Base-by-base conservation (phyloP, 2,797 vertebrate genomes). In the Luscinia megarhynchos region DNA sequence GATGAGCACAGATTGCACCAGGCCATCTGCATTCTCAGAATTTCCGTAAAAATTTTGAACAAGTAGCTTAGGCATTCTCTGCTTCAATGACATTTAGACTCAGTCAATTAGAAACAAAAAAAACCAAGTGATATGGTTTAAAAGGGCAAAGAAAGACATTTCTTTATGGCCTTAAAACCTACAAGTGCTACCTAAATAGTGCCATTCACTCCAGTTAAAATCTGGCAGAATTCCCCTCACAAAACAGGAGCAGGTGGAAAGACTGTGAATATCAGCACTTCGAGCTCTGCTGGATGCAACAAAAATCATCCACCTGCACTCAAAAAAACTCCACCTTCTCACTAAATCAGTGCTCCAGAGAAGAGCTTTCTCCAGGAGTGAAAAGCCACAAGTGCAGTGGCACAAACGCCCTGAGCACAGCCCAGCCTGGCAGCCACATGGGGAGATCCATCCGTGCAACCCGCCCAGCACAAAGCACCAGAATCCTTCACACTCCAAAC, bases 401-500 rank as follows among this genome's bases (percentile, higher is more conserved):
- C 91, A 85, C 38, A 22, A 50, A n/a, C 3, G 18, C 78, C 14
- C 18, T 8, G 21, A 32, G 46, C 69, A 58, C 0, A 4, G 69
- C 48, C 78, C 15, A 34, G 41, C 81, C 62, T 14, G 48, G 74
- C 61, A 43, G 87, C 51, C 54, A 3, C 79, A 29, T 2, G 7
- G 19, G 73, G 62, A 18, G 18, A 34, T 20, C 36, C 0, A 0
- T 7, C 7, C 14, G 2, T 9, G 70, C 87, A 54, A 15, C 1
- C 18, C 38, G 78, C 88, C 84, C 89, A 26, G 8, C 17, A 94
- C 92, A 97, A 92, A 96, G 95, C 76, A 54, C 89, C 87, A 0
- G 40, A 77, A 85, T 27, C 34, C 92, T 59, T 79, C 93, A 77
- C 95, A 84, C 93, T 94, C 89, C 90, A 84, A 82, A 68, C 70